These are phyloP conservation scores for Myzus persicae DNA, from an alignment of 1,140 invertebrate genomes.

Conservation along the genomic window DNA sequence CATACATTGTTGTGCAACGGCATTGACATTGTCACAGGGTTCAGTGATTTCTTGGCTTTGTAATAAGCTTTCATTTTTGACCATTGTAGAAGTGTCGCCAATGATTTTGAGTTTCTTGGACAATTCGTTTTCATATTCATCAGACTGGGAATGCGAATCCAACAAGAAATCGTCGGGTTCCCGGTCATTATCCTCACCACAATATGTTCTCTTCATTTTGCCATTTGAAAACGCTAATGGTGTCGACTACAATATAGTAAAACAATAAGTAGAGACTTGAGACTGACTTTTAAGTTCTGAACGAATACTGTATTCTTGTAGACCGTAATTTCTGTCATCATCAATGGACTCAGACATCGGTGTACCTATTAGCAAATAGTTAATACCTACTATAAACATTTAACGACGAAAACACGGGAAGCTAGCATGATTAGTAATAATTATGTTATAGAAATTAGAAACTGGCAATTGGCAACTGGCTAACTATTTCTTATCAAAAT, in stretches of 20 bases:
- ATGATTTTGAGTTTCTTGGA: background rate
- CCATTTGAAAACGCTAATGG: background rate
- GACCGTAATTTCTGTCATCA: background rate
- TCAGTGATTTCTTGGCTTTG: background rate
- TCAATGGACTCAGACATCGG: background rate
- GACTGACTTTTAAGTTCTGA: background rate
- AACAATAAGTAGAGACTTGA: background rate
- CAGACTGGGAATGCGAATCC: background rate
- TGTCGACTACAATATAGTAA: background rate
- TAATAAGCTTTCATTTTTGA: background rate
- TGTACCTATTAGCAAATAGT: too few relatives aligned
- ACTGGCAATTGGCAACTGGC: too few relatives aligned
- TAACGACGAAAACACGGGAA: too few relatives aligned
- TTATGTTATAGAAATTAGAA: too few relatives aligned
- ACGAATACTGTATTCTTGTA: background rate
- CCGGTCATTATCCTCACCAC: background rate
- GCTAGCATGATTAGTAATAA: too few relatives aligned
- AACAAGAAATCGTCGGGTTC: background rate
- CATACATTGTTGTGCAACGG: too few relatives aligned
- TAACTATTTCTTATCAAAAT: too few relatives aligned
- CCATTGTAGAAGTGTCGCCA: background rate
- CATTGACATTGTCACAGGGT: background rate
- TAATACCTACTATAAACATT: too few relatives aligned
- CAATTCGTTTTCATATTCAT: background rate
- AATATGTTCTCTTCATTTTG: constrained; percentile 1